A percentile compares a stretch with the other conserved stretches of the same genome.
phyloP scores from a whole-genome alignment of 2,888 invertebrate species.

The Melinaea menophilus region DNA sequence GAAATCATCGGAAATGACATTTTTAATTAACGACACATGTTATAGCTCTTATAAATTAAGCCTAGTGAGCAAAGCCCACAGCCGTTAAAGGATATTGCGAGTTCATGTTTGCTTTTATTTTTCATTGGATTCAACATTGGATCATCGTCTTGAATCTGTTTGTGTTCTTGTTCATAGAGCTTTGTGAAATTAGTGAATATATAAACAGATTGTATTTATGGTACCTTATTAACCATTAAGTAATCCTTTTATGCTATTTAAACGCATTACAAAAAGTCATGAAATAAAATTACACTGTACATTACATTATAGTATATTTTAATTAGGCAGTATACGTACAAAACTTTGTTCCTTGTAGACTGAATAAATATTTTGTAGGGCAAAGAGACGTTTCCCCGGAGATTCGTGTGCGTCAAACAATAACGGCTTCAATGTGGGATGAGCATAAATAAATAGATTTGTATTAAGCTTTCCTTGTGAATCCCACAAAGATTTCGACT shows the following conservation, averaged over 20 bases:
- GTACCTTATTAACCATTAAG: no score
- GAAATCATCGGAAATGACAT: constrained; percentile 54
- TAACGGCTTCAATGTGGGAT: constrained; percentile 22
- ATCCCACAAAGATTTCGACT: constrained; percentile 2
- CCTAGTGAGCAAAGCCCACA: constrained; percentile 25
- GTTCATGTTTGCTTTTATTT: constrained; percentile 20
- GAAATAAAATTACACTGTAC: no score
- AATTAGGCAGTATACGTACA: no score
- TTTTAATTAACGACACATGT: constrained; percentile 49
- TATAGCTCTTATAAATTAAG: constrained; percentile 36
- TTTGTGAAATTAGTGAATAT: no score
- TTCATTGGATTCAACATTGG: background rate
- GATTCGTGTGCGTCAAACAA: constrained; percentile 21
- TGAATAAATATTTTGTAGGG: constrained; percentile 5
- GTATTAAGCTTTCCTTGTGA: constrained; percentile 18
- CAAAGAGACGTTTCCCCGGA: constrained; percentile 10
- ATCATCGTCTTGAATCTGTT: background rate
- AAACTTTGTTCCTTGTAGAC: background rate
- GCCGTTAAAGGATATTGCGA: constrained; percentile 25
- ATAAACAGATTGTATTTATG: no score
- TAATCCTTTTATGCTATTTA: no score
- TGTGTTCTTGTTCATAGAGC: no score
- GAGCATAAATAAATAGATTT: constrained; percentile 26
- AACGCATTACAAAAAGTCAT: no score
- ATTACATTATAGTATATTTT: no score